Base-by-base conservation (phyloP, 2,888 invertebrate species). In the Cosmia pyralina region DNA sequence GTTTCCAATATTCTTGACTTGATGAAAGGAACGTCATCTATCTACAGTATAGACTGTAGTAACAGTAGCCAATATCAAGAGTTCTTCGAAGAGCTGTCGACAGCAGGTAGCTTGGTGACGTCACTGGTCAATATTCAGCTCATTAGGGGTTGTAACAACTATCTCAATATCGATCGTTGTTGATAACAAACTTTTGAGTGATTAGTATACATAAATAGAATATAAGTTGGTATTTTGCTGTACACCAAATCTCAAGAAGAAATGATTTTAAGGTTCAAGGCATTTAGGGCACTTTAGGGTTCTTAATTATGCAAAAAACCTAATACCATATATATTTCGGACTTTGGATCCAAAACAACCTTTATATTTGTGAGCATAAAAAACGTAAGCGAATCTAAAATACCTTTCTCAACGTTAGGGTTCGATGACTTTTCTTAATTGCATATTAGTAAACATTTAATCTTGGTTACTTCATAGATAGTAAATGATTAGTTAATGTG, bases 81-180 rank as follows among this genome's bases (percentile, higher is more conserved):
- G 41, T 62, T 62, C 28, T 6, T 41, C 34, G 15, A 10, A 48
- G n/a, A 52, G 22, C 55, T 38, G 73, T 38, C 46, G 19, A 38
- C 8, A 1, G 15, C 62, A 48, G 48, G 44, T 75, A n/a, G 13
- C 4, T 65, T 38, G 19, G 13, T 77, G 57, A 58, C 53, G 66
- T 63, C 77, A 59, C 53, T n/a, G 15, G 22, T 44, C 44, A 67
- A 19, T 77, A 72, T 72, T 41, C 22, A 63, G 41, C 58, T 58
- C 34, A 66, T 41, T 34, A n/a, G 17, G 63, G 50, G 41, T 28
- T 22, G 48, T 67, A 15, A n/a, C 15, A 44, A 67, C 41, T 68
- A 19, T 66, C 41, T 73, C 55, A 15, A 48, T 41, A 15, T 41
- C 17, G 17, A 13, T 19, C 28, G 19, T 10, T 64, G 17, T 38